These are phyloP conservation scores for Tyto alba DNA, from an alignment of 2,113 vertebrate species.

Conservation along the genomic window DNA sequence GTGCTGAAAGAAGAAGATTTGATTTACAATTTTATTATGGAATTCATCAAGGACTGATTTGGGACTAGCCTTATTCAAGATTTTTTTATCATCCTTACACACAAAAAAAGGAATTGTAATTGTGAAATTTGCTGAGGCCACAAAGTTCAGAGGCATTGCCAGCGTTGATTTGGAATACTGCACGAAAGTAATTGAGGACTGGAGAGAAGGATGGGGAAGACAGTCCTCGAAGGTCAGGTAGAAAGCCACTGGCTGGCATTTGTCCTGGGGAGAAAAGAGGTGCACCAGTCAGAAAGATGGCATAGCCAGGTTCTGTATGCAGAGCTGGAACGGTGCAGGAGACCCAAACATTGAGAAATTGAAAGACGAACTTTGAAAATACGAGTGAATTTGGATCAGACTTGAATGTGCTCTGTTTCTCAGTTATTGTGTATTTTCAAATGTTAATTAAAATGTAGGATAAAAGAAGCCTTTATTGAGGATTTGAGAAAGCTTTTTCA, in stretches of 20 bases:
- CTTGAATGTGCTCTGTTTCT: neutral
- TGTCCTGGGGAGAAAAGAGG: neutral
- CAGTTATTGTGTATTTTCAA: neutral
- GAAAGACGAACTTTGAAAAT: neutral
- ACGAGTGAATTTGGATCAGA: neutral
- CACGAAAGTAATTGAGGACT: neutral
- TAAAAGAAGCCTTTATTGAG: neutral
- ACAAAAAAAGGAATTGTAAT: neutral
- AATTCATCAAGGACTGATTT: neutral
- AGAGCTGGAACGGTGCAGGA: neutral
- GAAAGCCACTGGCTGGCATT: neutral
- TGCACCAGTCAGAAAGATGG: neutral
- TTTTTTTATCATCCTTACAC: neutral
- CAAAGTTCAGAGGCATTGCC: neutral
- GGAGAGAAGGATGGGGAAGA: neutral
- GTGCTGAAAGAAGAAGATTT: neutral
- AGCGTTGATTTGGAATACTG: neutral
- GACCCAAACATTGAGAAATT: neutral
- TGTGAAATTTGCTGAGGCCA: neutral
- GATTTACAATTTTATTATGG: neutral
- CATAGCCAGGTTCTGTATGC: neutral
- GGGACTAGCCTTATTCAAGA: neutral
- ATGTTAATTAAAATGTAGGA: neutral
- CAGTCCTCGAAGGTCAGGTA: neutral
- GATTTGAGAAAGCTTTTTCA: neutral